Conservation (phyloP, 1,140 invertebrate species). For the Choristoneura fumiferana region DNA sequence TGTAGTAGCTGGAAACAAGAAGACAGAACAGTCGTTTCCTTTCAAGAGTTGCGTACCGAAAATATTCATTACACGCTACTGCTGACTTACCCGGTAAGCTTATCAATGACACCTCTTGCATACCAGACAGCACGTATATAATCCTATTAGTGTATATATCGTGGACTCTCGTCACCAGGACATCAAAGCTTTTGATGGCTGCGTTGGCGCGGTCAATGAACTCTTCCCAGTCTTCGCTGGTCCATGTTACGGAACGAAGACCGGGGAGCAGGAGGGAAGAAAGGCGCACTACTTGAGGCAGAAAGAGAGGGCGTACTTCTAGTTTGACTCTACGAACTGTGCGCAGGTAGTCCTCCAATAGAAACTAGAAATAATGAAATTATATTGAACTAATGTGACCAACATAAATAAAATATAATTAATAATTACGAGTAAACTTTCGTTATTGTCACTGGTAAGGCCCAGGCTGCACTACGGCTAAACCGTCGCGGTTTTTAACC, state of each 20-base stretch:
- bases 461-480: too few relatives aligned
- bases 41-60: too few relatives aligned
- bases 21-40: too few relatives aligned
- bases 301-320: slow-evolving; percentile 91
- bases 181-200: slow-evolving; percentile 89
- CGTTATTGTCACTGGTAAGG: too few relatives aligned
- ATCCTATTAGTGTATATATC: slow-evolving; percentile 96
- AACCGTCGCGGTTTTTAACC: too few relatives aligned
- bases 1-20: too few relatives aligned
- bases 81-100: slow-evolving; percentile 81
- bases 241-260: slow-evolving; percentile 88
- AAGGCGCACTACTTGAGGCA: slow-evolving; percentile 91
- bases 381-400: too few relatives aligned
- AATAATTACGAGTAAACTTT: too few relatives aligned
- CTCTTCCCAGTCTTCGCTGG: slow-evolving; percentile 85
- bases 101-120: slow-evolving; percentile 91
- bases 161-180: slow-evolving; percentile 90
- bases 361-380: slow-evolving; percentile 76
- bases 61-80: too few relatives aligned
- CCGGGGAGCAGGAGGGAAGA: slow-evolving; percentile 89
- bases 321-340: slow-evolving; percentile 87
- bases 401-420: too few relatives aligned
- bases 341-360: slow-evolving; percentile 86
- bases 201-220: slow-evolving; percentile 84
- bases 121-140: slow-evolving; percentile 90